Evolutionary conservation across 2,113 vertebrate species (phyloP), one percentile per base, ranked within the genome.

Genomic region (Amazona vittata): DNA sequence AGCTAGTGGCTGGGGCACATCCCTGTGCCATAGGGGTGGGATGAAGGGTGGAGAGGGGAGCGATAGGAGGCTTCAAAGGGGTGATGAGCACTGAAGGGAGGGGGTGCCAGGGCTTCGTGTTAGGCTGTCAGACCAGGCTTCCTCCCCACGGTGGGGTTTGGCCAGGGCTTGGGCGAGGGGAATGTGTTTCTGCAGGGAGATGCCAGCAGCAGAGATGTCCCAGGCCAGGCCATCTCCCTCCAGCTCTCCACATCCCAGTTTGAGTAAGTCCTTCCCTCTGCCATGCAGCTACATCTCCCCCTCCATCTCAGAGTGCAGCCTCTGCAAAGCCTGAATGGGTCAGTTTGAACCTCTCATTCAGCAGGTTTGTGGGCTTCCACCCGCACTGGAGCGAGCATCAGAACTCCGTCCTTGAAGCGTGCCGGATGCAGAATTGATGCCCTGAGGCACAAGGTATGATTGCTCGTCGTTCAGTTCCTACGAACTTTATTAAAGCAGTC

Each of bases 261-360:
- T 6, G 1, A 12, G n/a, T 0, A 4, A 31, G 28, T 86, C 39
- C 28, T 33, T 76, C 20, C 29, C 26, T 78, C 76, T 53, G 59
- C 46, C 41, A 0, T 29, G 28, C 19, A 52, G 1, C 20, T 25
- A 3, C 52, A 21, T 43, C 65, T 47, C 3, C 29, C 13, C 12
- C 49, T 76, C 65, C 37, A 0, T 26, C 69, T 29, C 3, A 0
- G 1, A 28, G 29, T 2, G 31, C 2, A 15, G 8, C 29, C 26
- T 20, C 49, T 71, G 37, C 0, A 0, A 9, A 68, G 39, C 47
- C 50, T n/a, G 28, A 19, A 0, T 0, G 3, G 18, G 2, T 70
- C 62, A 67, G 49, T 77, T 47, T 65, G 35, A 26, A 15, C 33
- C 59, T 33, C 33, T 68, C 3, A 79, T 60, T 44, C n/a, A 9